Base-by-base conservation (phyloP, 1,140 invertebrate species). In the Aphelenchoides besseyi region DNA sequence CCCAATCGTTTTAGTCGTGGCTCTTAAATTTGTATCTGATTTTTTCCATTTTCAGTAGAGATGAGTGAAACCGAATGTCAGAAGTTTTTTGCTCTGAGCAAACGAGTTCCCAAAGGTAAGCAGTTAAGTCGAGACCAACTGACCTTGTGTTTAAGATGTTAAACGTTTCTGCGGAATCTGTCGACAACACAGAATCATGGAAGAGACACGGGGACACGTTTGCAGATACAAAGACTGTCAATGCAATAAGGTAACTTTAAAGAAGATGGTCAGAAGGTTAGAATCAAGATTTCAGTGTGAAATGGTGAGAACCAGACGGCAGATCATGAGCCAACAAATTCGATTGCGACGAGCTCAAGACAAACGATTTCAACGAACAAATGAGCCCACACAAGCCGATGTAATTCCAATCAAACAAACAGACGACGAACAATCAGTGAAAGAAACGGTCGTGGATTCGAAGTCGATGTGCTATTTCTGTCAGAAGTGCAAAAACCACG, bases 281-380 rank as follows among this genome's bases (percentile, higher is more conserved):
- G n/a, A n/a, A n/a, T n/a, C n/a, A n/a, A n/a, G n/a, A n/a, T 76
- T 83, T 70, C 69, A 82, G 82, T 82, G 80, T 63, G 61, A 81
- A 23, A 62, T 83, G 32, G 80, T 82, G 18, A 72, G 81, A 16
- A 71, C 73, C 26, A 69, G 80, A 28, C 80, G 80, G 12, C 63
- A 61, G 28, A 83, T 82, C 29, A 82, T 82, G 80, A 80, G 77
- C 26, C 77, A 82, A 32, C 80, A 82, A 59, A 82, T 82, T 71
- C 72, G 79, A 28, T 71, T 82, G 12, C 69, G 80, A 30, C 68
- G 80, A 23, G 80, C 83, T 36, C 80, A 82, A 69, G 80, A 82
- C 64, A 82, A 82, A 36, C 80, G 77, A 35, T 82, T 82, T 55
- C 77, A 79, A 37, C 72, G 75, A 9, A 77, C 75, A 28, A 73